These are phyloP conservation scores for Cydia fagiglandana DNA, from an alignment of 1,140 invertebrate genomes.

Conservation along the genomic window DNA sequence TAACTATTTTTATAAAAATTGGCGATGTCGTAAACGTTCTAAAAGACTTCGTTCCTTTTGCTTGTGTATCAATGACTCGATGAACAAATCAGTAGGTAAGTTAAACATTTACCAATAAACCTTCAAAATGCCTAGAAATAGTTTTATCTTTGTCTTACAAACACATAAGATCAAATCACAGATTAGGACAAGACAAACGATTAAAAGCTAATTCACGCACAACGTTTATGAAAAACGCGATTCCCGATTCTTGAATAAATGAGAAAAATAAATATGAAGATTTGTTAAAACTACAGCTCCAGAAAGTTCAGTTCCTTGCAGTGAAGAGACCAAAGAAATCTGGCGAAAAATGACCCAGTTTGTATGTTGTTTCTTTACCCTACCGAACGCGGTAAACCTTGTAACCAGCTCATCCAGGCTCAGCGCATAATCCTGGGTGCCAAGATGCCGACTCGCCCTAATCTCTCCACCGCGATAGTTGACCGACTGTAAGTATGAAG, in stretches of 20 bases:
- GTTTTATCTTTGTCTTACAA: too few relatives aligned
- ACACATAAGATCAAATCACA: too few relatives aligned
- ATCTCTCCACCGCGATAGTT: not conserved
- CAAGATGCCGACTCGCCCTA: not conserved
- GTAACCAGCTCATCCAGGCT: constrained; percentile 9
- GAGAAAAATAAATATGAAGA: too few relatives aligned
- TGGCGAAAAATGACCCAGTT: not conserved
- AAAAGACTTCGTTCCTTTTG: too few relatives aligned
- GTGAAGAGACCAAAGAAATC: not conserved
- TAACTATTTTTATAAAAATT: not conserved
- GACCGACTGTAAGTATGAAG: not conserved
- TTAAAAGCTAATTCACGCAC: too few relatives aligned
- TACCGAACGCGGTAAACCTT: not conserved
- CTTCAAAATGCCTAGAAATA: too few relatives aligned
- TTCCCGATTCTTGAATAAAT: too few relatives aligned
- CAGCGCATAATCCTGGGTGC: not conserved
- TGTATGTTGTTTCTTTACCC: not conserved
- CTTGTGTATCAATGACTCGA: too few relatives aligned
- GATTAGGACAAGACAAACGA: too few relatives aligned
- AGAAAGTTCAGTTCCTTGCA: not conserved
- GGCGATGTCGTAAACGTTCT: not conserved
- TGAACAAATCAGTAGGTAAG: too few relatives aligned
- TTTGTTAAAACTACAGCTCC: not conserved
- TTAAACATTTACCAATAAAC: too few relatives aligned
- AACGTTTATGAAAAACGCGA: too few relatives aligned